Percentiles rank a stretch among this genome's conserved stretches.
Conservation (phyloP, 2,797 vertebrate genomes). For the Gila robusta region DNA sequence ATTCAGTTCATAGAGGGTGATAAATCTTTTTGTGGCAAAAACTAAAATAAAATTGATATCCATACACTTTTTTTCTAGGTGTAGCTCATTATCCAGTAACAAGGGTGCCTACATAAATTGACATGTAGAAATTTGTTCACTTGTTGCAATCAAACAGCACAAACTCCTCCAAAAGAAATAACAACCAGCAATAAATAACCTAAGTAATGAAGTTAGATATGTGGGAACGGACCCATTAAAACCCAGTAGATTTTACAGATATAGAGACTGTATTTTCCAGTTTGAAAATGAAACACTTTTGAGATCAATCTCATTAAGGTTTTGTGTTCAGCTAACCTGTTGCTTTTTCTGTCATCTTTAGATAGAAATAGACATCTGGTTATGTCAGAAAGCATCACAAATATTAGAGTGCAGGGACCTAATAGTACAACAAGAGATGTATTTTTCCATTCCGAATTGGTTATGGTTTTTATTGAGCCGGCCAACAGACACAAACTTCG, state of each 20-base stretch:
- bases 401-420: neutral
- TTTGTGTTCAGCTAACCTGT: neutral
- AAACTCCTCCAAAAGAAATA: slow-evolving; percentile 13
- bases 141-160: neutral
- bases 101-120: slow-evolving; percentile 1
- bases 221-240: neutral
- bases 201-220: neutral
- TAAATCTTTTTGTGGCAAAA: neutral
- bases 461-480: slow-evolving; percentile 28
- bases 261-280: neutral
- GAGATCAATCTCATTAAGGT: slow-evolving; percentile 1
- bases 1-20: neutral
- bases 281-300: slow-evolving; percentile 14
- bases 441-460: slow-evolving; percentile 47
- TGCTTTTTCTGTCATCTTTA: slow-evolving; percentile 12
- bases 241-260: neutral
- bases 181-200: neutral
- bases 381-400: neutral
- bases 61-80: neutral
- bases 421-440: slow-evolving; percentile 21
- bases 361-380: slow-evolving; percentile 4
- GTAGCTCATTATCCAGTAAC: slow-evolving; percentile 4
- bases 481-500: slow-evolving; percentile 53
- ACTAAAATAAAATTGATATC: neutral
- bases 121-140: neutral